phyloP scores from a whole-genome alignment of 92 coral and sea anemone species.

The Heliopora coerulea region DNA sequence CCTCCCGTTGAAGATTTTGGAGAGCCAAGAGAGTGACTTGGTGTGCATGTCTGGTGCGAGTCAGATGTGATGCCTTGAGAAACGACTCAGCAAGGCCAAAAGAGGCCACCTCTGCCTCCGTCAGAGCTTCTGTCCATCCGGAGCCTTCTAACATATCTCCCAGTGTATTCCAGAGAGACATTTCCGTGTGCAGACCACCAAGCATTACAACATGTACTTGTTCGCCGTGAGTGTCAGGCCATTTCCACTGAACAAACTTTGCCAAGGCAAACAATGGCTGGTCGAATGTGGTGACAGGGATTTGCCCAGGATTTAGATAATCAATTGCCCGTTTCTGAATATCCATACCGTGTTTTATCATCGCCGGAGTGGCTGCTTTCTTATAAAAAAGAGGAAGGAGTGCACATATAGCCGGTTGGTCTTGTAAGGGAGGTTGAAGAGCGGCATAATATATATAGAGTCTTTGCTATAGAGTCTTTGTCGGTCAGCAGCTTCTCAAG shows the following conservation, averaged over 20 bases:
- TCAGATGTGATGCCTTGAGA: too few species aligned
- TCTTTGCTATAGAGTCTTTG: neutral
- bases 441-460: conserved; percentile 25
- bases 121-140: too few species aligned
- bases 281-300: conserved; percentile 46
- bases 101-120: too few species aligned
- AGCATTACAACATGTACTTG: conserved; percentile 34
- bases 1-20: too few species aligned
- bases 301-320: conserved; percentile 55
- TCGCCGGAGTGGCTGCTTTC: conserved; percentile 58
- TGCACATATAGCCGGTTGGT: conserved; percentile 38
- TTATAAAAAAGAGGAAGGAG: conserved; percentile 58
- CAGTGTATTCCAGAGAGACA: too few species aligned
- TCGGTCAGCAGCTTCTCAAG: neutral
- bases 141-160: too few species aligned
- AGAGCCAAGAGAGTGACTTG: too few species aligned
- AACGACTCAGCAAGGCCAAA: neutral
- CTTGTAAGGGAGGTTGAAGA: neutral
- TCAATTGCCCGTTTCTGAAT: conserved; percentile 16
- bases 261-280: conserved; percentile 57
- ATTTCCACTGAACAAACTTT: conserved; percentile 44
- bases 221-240: conserved; percentile 50
- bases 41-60: conserved; percentile 46
- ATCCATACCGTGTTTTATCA: conserved; percentile 59
- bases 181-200: too few species aligned